These are phyloP conservation scores for Antheraea assamensis DNA, from an alignment of 2,888 invertebrate genomes.

Conservation along the genomic window DNA sequence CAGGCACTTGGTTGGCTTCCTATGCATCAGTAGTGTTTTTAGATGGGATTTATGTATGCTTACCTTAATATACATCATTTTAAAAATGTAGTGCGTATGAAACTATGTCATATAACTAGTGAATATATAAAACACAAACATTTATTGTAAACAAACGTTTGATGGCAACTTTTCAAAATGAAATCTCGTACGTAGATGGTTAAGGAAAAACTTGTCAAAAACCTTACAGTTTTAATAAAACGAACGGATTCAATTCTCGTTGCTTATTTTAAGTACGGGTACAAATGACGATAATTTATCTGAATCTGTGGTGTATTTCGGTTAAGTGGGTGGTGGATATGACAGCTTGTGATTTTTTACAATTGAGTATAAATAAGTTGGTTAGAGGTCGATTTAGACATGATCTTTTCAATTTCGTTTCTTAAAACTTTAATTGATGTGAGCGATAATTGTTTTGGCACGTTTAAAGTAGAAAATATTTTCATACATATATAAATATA, in stretches of 20 bases:
- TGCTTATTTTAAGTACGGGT: not conserved
- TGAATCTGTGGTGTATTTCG: not conserved
- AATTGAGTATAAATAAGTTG: not conserved
- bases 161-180: not conserved
- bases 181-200: not conserved
- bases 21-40: too few species aligned
- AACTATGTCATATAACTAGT: not conserved
- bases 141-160: not conserved
- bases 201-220: not conserved
- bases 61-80: too few species aligned
- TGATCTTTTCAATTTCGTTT: too few species aligned
- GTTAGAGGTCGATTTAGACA: not conserved
- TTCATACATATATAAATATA: too few species aligned
- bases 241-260: not conserved
- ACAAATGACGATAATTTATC: not conserved
- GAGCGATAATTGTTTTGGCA: too few species aligned
- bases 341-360: not conserved
- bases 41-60: too few species aligned
- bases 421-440: too few species aligned
- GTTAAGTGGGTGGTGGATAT: slow-evolving; percentile 4
- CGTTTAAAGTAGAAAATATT: too few species aligned
- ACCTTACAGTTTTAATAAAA: not conserved
- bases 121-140: not conserved
- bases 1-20: too few species aligned
- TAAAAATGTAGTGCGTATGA: not conserved